Percentiles rank a stretch among this genome's conserved stretches.
phyloP scores from a whole-genome alignment of 1,140 invertebrate genomes.

The Diorhabda sublineata region DNA sequence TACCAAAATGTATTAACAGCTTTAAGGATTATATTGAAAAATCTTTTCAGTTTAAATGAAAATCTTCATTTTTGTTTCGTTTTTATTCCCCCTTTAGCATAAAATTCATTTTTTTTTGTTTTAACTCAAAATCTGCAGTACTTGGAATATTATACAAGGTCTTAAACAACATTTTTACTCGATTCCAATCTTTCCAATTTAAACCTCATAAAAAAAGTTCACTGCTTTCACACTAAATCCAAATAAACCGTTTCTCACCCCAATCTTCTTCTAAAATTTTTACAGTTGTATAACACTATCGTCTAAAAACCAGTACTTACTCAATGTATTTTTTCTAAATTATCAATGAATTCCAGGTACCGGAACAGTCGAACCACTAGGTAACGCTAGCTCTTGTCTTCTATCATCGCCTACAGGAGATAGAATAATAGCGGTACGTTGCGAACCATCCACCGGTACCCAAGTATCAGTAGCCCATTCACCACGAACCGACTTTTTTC shows the following conservation, averaged over 20 bases:
- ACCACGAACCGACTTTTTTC: conserved; percentile 81
- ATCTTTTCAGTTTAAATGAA: too few relatives aligned
- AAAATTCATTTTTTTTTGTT: too few relatives aligned
- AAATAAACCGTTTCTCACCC: not conserved
- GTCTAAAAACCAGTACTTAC: not conserved
- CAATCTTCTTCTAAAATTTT: not conserved
- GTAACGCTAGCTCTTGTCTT: conserved; percentile 82
- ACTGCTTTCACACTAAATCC: not conserved
- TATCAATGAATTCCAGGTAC: conserved; percentile 25
- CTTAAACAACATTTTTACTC: too few relatives aligned
- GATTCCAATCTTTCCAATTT: too few relatives aligned
- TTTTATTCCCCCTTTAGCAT: too few relatives aligned
- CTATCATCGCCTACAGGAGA: conserved; percentile 81
- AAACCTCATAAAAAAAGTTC: too few relatives aligned
- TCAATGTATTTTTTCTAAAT: not conserved
- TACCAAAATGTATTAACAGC: too few relatives aligned
- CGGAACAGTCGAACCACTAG: conserved; percentile 82
- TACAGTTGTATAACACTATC: not conserved
- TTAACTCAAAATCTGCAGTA: too few relatives aligned
- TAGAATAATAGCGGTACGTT: conserved; percentile 81
- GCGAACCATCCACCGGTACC: conserved; percentile 68
- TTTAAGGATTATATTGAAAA: too few relatives aligned
- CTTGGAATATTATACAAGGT: too few relatives aligned
- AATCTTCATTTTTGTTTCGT: too few relatives aligned
- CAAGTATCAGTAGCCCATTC: conserved; percentile 76